Conservation (phyloP, 2,113 vertebrate genomes). For the Panthera tigris region DNA sequence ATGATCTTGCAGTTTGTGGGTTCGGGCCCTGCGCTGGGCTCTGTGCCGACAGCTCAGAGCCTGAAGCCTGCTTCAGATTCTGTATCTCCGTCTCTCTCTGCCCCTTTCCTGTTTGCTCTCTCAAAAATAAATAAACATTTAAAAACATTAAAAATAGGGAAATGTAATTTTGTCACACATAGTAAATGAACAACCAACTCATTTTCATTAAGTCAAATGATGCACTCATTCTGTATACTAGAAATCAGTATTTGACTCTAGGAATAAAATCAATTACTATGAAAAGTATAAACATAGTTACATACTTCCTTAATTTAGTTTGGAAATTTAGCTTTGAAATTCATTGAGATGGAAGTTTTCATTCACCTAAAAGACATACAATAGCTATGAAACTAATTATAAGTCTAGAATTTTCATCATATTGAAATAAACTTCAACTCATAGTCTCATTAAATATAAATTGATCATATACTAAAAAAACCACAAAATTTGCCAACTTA, state of each 20-base stretch:
- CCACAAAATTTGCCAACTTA: constrained; percentile 57
- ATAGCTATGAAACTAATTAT: constrained; percentile 29
- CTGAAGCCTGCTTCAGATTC: too few species aligned
- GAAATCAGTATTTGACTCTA: constrained; percentile 43
- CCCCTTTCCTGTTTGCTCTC: too few species aligned
- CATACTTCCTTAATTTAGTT: not conserved
- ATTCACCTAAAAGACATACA: constrained; percentile 23
- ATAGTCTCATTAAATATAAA: constrained; percentile 37
- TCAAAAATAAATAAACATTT: too few species aligned
- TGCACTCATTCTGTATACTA: constrained; percentile 50
- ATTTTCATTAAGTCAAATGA: constrained; percentile 75
- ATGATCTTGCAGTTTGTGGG: too few species aligned
- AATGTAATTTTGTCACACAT: not conserved
- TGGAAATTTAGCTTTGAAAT: constrained; percentile 11
- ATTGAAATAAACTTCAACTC: constrained; percentile 52
- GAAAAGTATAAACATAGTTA: constrained; percentile 21
- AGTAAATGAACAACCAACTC: constrained; percentile 71
- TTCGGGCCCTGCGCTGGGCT: too few species aligned
- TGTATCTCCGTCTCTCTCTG: too few species aligned
- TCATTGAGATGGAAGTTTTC: constrained; percentile 35
- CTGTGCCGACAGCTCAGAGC: too few species aligned
- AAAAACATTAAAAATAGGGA: constrained; percentile 44
- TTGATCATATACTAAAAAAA: constrained; percentile 46
- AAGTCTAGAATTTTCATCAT: constrained; percentile 44
- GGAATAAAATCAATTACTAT: constrained; percentile 31